Evolutionary conservation across 1,140 invertebrate genomes (phyloP).

Genomic region (Drosophila chauvacae): DNA sequence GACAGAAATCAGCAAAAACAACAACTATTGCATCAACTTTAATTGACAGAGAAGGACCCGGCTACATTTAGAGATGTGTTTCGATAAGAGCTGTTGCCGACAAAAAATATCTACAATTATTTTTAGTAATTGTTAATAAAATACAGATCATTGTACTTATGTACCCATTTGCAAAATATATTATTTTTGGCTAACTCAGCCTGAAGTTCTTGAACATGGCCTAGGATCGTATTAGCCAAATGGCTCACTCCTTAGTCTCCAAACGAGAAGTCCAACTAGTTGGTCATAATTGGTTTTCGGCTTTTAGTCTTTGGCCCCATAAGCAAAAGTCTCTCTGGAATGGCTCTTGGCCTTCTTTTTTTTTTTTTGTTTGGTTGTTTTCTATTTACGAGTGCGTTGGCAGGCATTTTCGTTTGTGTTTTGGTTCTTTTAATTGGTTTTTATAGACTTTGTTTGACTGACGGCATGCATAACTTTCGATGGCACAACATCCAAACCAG

Average conservation of each 20-base stretch:
- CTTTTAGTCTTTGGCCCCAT: slow-evolving; percentile 2
- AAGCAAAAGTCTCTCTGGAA: slow-evolving; percentile 10
- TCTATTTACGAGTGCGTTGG: neutral
- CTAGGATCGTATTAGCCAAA: slow-evolving; percentile 21
- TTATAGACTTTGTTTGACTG: slow-evolving; percentile 11
- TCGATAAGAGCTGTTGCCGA: no score
- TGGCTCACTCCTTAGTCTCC: slow-evolving; percentile 3
- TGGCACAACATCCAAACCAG: slow-evolving; percentile 6
- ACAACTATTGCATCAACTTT: slow-evolving; percentile 33
- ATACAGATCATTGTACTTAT: no score
- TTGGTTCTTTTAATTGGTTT: slow-evolving; percentile 40
- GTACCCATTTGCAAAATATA: neutral
- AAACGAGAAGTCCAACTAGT: slow-evolving; percentile 43
- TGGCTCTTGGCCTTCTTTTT: neutral
- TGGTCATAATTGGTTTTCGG: slow-evolving; percentile 34
- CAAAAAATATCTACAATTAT: neutral
- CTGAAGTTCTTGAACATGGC: no score
- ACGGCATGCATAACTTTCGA: slow-evolving; percentile 14
- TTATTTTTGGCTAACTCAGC: neutral
- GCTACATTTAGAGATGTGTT: neutral
- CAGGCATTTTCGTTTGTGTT: slow-evolving; percentile 6
- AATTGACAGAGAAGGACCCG: slow-evolving; percentile 43
- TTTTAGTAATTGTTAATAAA: no score
- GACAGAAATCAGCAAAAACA: slow-evolving; percentile 9
- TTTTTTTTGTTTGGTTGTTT: neutral